These are phyloP conservation scores for Murina feae DNA, from an alignment of 2,113 vertebrate species.

Conservation along the genomic window DNA sequence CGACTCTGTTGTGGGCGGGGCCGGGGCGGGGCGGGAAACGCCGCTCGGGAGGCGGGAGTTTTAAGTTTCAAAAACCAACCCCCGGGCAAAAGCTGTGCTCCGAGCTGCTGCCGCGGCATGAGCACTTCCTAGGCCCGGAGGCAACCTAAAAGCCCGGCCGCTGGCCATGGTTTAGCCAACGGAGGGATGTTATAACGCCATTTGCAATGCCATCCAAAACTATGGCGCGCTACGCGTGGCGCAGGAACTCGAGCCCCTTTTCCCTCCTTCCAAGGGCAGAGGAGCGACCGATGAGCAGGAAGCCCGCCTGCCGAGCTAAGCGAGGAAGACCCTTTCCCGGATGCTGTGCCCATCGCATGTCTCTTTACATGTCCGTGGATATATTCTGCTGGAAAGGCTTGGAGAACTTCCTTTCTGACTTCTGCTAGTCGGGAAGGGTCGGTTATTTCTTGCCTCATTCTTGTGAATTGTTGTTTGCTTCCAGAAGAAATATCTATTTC, in stretches of 20 bases:
- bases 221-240: not conserved
- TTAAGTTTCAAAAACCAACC: not conserved
- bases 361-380: too few relatives aligned
- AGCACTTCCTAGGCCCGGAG: not conserved
- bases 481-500: too few relatives aligned
- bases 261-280: not conserved
- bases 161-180: not conserved
- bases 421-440: too few relatives aligned
- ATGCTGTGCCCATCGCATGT: too few relatives aligned
- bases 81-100: not conserved
- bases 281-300: not conserved
- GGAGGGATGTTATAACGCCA: not conserved
- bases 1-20: not conserved
- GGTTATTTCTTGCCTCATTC: too few relatives aligned
- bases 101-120: not conserved
- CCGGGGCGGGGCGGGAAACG: too few relatives aligned
- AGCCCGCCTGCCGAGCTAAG: not conserved
- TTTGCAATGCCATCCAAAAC: not conserved
- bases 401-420: too few relatives aligned
- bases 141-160: not conserved
- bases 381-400: too few relatives aligned
- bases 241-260: not conserved
- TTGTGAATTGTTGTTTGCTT: too few relatives aligned
- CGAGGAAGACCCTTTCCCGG: fast-evolving
- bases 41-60: not conserved